Base-by-base conservation (phyloP, 2,797 vertebrate genomes). In the Scolopax bukidnonensis region DNA sequence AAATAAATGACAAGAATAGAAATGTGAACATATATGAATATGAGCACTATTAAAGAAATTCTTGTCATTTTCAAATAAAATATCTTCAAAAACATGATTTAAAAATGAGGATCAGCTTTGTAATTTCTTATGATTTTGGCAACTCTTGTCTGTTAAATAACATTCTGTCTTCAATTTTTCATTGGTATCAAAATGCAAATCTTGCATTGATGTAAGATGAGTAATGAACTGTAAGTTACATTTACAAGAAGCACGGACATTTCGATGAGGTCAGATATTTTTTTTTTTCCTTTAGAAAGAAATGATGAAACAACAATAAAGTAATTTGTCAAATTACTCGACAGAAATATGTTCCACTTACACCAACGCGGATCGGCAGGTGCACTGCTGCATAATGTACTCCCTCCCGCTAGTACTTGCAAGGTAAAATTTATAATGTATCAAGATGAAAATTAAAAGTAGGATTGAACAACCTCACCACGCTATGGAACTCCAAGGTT, bases 241-340 rank as follows among this genome's bases (percentile, higher is more conserved):
- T 90, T 94, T 93, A 51, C 43, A 63, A 65, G 89, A 89, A 93
- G 93, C 64, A 51, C 2, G 5, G 11, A 89, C 41, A 93, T 81
- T 94, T 95, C 84, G 95, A 91, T 87, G 59, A 92, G 84, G 90
- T 96, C 67, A 94, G 73, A 47, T 70, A 36, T 36, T 36, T 76
- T 73, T 76, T 96, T 68, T 82, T 94, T 92, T 91, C 60, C 56
- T 78, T 92, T 54, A 89, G 74, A 89, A 95, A 96, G 43, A 97
- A 96, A 86, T 67, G 85, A 95, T 75, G 56, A 89, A 95, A 94
- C 79, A 96, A 85, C 70, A 95, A 54, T 68, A 50, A 80, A 77
- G 27, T 41, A 80, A 89, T 68, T 93, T 83, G 63, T 73, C 73
- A 76, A 38, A 81, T 89, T 59, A 48, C 56, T 84, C 83, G 45